A percentile compares a stretch with the other conserved stretches of the same genome.
These are phyloP conservation scores for Notarius lentiginosus DNA, from an alignment of 2,113 vertebrate genomes.

Conservation along the genomic window DNA sequence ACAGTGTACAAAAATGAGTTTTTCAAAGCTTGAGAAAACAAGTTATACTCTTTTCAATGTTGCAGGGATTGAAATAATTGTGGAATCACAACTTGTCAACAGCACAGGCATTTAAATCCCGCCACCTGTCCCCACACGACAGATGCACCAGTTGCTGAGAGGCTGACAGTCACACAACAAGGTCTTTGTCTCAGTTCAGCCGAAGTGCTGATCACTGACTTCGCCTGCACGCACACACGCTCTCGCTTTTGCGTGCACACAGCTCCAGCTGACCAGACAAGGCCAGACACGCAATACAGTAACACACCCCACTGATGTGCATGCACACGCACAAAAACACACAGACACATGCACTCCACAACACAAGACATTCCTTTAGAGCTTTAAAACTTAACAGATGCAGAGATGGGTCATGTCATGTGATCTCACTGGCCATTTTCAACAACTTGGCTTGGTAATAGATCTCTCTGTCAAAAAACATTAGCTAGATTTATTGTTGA, in stretches of 20 bases:
- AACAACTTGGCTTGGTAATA: not conserved
- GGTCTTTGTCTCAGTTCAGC: conserved; percentile 57
- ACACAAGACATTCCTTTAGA: conserved; percentile 10
- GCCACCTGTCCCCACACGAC: conserved; percentile 68
- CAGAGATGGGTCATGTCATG: conserved; percentile 19
- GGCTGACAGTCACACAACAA: conserved; percentile 60
- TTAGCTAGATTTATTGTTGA: not conserved
- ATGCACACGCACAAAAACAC: not conserved
- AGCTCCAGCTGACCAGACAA: conserved; percentile 39
- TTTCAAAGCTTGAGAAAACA: not conserved
- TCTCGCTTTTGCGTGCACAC: conserved; percentile 32
- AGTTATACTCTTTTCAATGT: not conserved
- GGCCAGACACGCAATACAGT: not conserved
- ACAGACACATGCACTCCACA: not conserved
- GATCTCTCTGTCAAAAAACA: not conserved
- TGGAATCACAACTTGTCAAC: conserved; percentile 16
- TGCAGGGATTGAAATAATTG: conserved; percentile 15
- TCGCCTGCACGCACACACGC: conserved; percentile 41
- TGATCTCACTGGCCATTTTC: conserved; percentile 6
- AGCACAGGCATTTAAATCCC: conserved; percentile 34
- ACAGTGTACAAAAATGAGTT: not conserved
- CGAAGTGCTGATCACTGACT: conserved; percentile 59
- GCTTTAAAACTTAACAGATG: conserved; percentile 30
- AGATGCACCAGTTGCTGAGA: conserved; percentile 63
- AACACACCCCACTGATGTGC: not conserved